Evolutionary conservation across 1,140 invertebrate genomes (phyloP), one percentile per base, ranked within the genome.

Genomic region (Lepidostoma basale): DNA sequence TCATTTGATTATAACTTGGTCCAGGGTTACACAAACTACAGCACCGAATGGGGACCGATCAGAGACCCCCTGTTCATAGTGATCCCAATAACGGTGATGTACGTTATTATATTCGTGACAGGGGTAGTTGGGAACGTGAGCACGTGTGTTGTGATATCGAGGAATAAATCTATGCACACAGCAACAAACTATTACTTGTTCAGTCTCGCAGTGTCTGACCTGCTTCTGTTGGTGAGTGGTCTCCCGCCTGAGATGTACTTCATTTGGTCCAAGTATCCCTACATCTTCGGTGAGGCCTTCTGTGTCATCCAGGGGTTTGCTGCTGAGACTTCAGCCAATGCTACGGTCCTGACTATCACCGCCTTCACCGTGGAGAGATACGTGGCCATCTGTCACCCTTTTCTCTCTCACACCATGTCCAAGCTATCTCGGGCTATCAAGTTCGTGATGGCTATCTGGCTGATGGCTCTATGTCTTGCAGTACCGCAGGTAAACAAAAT

Each of bases 131-230:
- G 97, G 1, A 98, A 98, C 77, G 82, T 97, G 5, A 91, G 90
- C 76, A 98, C 96, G 4, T 98, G 96, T 78, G 85, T 97, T 54
- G 96, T 98, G 8, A 98, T 98, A 54, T 86, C 90, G 18, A 86
- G 90, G 70, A 97, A 97, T 79, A 92, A 92, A 76, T 91, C 89
- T 9, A 94, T 98, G 91, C 93, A 95, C 76, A 95, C 92, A 0
- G 91, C 93, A 0, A 95, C 93, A 12, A 98, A 98, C 78, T 97
- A 93, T 75, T 98, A 98, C 76, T 84, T 98, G 42, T 97, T 98
- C 80, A 95, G 92, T 76, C 83, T 99, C 74, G 96, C 97, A 3
- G 83, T 98, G 28, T 96, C 95, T 0, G 97, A 99, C 78, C 84
- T 99, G 16, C 79, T 98, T 5, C 82, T 98, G 4, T 85, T 99